Conservation (phyloP, 2,113 vertebrate species). For the Miniopterus natalensis region DNA sequence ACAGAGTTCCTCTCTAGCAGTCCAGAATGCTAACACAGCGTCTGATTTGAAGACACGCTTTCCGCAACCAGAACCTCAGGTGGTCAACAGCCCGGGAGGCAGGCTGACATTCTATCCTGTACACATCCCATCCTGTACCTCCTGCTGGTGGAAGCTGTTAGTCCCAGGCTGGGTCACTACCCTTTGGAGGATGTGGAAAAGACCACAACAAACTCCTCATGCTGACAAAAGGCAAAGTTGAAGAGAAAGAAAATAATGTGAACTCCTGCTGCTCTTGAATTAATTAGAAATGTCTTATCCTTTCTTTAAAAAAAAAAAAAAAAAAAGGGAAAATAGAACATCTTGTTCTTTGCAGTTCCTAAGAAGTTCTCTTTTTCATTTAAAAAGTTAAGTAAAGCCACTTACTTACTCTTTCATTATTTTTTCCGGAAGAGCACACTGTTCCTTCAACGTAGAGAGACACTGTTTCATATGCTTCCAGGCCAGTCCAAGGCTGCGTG, state of each 20-base stretch:
- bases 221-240: constrained; percentile 58
- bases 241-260: constrained; percentile 62
- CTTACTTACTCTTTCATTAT: not conserved
- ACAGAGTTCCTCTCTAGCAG: not conserved
- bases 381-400: constrained; percentile 70
- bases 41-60: not conserved
- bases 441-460: constrained; percentile 46
- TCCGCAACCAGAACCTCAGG: constrained; percentile 24
- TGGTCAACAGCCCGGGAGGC: not conserved
- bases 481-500: not conserved
- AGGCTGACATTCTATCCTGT: not conserved
- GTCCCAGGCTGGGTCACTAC: not conserved
- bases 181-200: constrained; percentile 10
- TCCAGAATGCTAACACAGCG: not conserved
- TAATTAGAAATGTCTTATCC: constrained; percentile 69
- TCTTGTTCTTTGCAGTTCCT: constrained; percentile 51
- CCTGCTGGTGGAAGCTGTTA: constrained; percentile 25
- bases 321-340: constrained; percentile 46
- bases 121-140: not conserved
- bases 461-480: not conserved
- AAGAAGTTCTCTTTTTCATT: constrained; percentile 64
- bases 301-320: constrained; percentile 34
- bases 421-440: not conserved
- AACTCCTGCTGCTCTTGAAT: constrained; percentile 63
- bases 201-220: constrained; percentile 31